Percentiles rank a stretch among this genome's conserved stretches.
Conservation (phyloP, 1,140 invertebrate species). For the Macrobrachium rosenbergii region DNA sequence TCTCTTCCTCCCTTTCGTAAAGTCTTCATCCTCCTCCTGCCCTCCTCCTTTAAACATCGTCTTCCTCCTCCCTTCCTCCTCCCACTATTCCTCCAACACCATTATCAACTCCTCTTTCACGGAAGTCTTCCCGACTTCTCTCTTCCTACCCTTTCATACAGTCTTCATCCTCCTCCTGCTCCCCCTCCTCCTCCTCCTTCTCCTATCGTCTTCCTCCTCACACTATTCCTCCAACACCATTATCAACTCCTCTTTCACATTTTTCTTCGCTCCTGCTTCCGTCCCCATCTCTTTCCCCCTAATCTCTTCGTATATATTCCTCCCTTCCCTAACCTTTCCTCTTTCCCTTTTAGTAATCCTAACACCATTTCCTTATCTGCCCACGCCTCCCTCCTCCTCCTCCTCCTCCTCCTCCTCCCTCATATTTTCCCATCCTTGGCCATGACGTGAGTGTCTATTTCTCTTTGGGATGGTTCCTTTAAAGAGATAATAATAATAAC, state of each 20-base stretch:
- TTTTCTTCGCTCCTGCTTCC: background rate
- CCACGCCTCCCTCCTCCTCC: background rate
- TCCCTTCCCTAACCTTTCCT: background rate
- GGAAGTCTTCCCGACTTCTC: background rate
- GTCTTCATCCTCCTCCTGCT: background rate
- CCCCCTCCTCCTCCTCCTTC: no score
- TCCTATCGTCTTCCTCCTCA: background rate
- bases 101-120: background rate
- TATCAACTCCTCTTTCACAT: background rate
- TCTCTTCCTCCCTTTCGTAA: background rate
- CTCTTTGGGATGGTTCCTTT: no score
- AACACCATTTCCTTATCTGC: background rate
- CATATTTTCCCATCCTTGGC: no score
- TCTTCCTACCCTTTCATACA: background rate
- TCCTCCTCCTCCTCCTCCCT: background rate
- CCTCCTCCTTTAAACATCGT: background rate
- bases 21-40: no score
- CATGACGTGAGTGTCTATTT: no score
- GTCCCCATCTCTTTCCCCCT: background rate
- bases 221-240: background rate
- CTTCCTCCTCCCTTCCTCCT: background rate
- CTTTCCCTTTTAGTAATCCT: background rate
- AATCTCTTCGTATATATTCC: background rate
- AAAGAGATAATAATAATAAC: no score
- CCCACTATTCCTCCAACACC: background rate